phyloP scores from a whole-genome alignment of 92 coral and sea anemone species.

The Scolanthus callimorphus region DNA sequence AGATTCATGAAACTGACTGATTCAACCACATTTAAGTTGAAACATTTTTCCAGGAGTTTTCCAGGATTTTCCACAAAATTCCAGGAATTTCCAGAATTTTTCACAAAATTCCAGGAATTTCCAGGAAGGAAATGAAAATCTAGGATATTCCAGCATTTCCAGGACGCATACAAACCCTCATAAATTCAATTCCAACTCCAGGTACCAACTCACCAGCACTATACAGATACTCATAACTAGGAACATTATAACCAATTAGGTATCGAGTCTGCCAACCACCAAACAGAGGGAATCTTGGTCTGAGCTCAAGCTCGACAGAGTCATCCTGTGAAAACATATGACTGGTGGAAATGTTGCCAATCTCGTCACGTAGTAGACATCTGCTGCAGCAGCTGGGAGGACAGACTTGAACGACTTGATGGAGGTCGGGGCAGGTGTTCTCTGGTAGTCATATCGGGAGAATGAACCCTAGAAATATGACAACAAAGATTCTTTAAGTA shows the following conservation, averaged over 20 bases:
- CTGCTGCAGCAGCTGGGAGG: conserved; percentile 94
- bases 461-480: conserved; percentile 89
- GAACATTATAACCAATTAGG: conserved; percentile 94
- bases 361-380: conserved; percentile 97
- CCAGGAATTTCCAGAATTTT: too few relatives aligned
- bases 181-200: too few relatives aligned
- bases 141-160: too few relatives aligned
- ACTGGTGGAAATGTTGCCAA: conserved; percentile 97
- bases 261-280: conserved; percentile 99
- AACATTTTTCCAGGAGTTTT: too few relatives aligned
- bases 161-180: too few relatives aligned
- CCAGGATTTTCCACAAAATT: too few relatives aligned
- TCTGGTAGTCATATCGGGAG: conserved; percentile 95
- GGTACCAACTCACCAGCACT: conserved; percentile 64
- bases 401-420: conserved; percentile 92
- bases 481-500: too few relatives aligned
- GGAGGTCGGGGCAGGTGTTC: conserved; percentile 93
- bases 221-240: conserved; percentile 87
- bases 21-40: too few relatives aligned
- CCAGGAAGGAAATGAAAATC: too few relatives aligned
- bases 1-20: too few relatives aligned
- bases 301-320: conserved; percentile 86
- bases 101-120: too few relatives aligned
- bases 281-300: conserved; percentile 96
- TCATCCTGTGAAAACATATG: conserved; percentile 85